Evolutionary conservation across 2,888 invertebrate genomes (phyloP), one percentile per base, ranked within the genome.

Genomic region (Rotaria sp.): DNA sequence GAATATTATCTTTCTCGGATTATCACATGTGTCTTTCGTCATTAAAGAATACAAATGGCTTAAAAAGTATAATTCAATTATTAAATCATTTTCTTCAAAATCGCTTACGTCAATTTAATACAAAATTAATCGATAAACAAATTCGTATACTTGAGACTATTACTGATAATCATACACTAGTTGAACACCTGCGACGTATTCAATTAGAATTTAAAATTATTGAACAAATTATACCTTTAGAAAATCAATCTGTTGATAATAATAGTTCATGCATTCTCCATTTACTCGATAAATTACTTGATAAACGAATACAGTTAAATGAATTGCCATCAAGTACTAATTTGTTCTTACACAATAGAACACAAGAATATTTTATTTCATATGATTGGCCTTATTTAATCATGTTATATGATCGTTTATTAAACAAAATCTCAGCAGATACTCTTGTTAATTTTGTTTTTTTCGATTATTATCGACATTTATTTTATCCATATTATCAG

Each of bases 401-500:
- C 21, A 80, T 80, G 41, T 80, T 80, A 80, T 13, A 45, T 80
- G 15, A 80, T n/a, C 41, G 21, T 41, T 80, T 80, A 45, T 45
- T 80, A 45, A 80, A 45, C n/a, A 26, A 1, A 11, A 13, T 7
- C 3, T 13, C 80, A 24, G 10, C 21, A 1, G 45, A 80, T 80
- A 80, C 45, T 2, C 45, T 80, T 21, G 26, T 45, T 45, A 80
- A 80, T 80, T 80, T 80, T 80, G 45, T 80, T 45, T 45, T 80
- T 13, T 80, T 41, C 3, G 45, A 45, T 45, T 80, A 80, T 21
- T 80, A 80, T 80, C 45, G 41, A 26, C 8, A 45, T 45, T 80
- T 80, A n/a, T 13, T 80, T 45, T 45, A 45, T 45, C 80, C 80
- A 80, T 80, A 80, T n/a, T 80, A 80, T 80, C 80, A 80, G 45